A percentile compares a stretch with the other conserved stretches of the same genome.
Conservation (phyloP, 1,140 invertebrate genomes). For the Hylyphantes graminicola region DNA sequence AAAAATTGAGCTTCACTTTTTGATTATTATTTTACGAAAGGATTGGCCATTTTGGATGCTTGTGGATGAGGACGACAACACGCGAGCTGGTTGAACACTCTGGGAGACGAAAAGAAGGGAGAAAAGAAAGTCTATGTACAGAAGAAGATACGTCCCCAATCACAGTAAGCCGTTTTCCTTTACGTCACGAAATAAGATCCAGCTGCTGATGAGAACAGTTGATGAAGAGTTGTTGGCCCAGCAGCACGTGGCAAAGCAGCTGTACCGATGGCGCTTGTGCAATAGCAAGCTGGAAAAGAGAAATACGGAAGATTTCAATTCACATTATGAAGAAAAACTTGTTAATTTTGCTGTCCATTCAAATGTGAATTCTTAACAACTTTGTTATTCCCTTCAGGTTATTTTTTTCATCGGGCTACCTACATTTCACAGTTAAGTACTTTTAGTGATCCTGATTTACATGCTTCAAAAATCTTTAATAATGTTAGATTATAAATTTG, state of each 20-base stretch:
- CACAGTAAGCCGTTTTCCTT: conserved; percentile 57
- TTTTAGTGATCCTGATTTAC: too few species aligned
- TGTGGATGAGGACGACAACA: not conserved
- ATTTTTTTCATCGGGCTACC: too few species aligned
- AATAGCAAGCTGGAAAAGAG: conserved; percentile 41
- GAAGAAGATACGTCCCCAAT: conserved; percentile 55
- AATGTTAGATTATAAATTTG: too few species aligned
- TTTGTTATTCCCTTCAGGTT: too few species aligned
- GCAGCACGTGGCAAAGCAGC: conserved; percentile 48
- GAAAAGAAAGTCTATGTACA: conserved; percentile 47
- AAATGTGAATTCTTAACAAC: too few species aligned
- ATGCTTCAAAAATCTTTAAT: too few species aligned
- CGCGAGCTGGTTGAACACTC: not conserved
- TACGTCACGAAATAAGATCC: conserved; percentile 38
- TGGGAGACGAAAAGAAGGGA: conserved; percentile 17
- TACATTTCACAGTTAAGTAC: too few species aligned
- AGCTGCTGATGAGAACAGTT: conserved; percentile 42
- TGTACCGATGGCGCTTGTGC: conserved; percentile 38
- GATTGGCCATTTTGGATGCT: conserved; percentile 52
- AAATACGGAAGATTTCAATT: not conserved
- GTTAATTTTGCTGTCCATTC: too few species aligned
- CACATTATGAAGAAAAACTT: too few species aligned
- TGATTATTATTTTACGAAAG: not conserved
- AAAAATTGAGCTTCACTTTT: not conserved
- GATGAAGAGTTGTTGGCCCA: conserved; percentile 3